These are phyloP conservation scores for Sericinus montela DNA, from an alignment of 2,888 invertebrate genomes.

Conservation along the genomic window DNA sequence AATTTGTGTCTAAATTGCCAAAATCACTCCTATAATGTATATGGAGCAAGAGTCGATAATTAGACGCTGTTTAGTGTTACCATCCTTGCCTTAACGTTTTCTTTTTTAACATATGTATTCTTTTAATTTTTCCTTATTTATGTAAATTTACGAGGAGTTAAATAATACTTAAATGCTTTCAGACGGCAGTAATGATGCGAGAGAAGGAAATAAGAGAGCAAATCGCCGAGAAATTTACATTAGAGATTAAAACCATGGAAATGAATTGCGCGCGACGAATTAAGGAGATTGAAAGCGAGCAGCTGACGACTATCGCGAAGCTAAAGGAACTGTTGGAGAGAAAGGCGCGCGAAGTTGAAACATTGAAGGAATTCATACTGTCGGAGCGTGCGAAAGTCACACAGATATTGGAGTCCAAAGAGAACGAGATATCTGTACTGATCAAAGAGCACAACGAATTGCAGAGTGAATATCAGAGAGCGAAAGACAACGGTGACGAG, in stretches of 20 bases:
- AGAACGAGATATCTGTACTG: slow-evolving; percentile 67
- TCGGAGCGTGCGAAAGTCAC: slow-evolving; percentile 72
- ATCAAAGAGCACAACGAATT: slow-evolving; percentile 66
- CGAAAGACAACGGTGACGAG: slow-evolving; percentile 50
- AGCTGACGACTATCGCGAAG: slow-evolving; percentile 60
- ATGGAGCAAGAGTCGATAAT: no score
- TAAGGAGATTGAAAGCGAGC: slow-evolving; percentile 73
- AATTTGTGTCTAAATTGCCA: no score
- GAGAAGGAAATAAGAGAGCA: slow-evolving; percentile 82
- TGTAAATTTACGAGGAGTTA: no score
- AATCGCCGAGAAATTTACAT: slow-evolving; percentile 82
- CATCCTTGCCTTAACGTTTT: no score
- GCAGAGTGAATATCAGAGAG: slow-evolving; percentile 54
- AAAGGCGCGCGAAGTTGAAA: slow-evolving; percentile 75
- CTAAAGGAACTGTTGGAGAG: slow-evolving; percentile 70
- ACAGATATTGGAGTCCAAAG: slow-evolving; percentile 71
- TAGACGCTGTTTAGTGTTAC: no score
- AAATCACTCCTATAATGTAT: no score
- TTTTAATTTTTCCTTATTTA: no score
- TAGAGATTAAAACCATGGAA: slow-evolving; percentile 80
- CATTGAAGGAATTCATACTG: slow-evolving; percentile 70
- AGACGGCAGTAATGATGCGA: slow-evolving; percentile 74
- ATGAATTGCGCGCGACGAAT: slow-evolving; percentile 71
- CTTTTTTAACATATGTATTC: no score
- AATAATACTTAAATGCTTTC: slow-evolving; percentile 23